Evolutionary conservation across 2,797 vertebrate species (phyloP), one percentile per base, ranked within the genome.

Genomic region (Tangara arthus): DNA sequence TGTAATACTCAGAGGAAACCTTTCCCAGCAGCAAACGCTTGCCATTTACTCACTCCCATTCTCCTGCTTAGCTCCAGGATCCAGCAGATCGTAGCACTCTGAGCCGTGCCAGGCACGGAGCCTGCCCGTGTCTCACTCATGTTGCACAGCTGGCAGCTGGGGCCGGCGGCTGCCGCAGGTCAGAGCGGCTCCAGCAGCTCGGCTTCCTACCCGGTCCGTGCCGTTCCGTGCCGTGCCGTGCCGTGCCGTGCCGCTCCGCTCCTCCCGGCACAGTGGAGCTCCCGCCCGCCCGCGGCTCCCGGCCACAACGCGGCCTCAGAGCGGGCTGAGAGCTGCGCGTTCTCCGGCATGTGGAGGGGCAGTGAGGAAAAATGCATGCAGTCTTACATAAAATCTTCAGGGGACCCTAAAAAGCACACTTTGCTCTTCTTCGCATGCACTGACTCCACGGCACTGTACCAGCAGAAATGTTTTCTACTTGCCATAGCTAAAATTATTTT

Each of bases 251-350:
- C 34, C 19, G 28, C 37, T 15, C 37, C 8, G 24, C 34, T 13
- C 37, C 50, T 16, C 27, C 22, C 12, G 23, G 11, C 37, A 12
- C 59, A 22, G 73, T 4, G 1, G 7, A 20, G 8, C 39, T 39
- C 60, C 60, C 21, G 41, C 61, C 30, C 19, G 26, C 6, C 11
- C 20, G 0, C 1, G 44, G 3, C 35, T 17, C 8, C 22, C 9
- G 27, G 11, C n/a, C 15, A 0, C 44, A 12, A 0, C 0, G 34
- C 66, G n/a, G 80, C 71, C 57, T 11, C 49, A 0, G 8, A 13
- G 30, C 7, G 2, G 1, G 21, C 4, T 8, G 60, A 3, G 16
- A 53, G 56, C 73, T 13, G 30, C 19, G 5, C 0, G 0, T n/a
- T 19, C 16, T 6, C 41, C 2, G 6, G 8, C 32, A 3, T 0